Percentiles rank a stretch among this genome's conserved stretches.
Evolutionary conservation across 64 coral and sea anemone genomes (phyloP).

Genomic region (Catalaphyllia jardinei): DNA sequence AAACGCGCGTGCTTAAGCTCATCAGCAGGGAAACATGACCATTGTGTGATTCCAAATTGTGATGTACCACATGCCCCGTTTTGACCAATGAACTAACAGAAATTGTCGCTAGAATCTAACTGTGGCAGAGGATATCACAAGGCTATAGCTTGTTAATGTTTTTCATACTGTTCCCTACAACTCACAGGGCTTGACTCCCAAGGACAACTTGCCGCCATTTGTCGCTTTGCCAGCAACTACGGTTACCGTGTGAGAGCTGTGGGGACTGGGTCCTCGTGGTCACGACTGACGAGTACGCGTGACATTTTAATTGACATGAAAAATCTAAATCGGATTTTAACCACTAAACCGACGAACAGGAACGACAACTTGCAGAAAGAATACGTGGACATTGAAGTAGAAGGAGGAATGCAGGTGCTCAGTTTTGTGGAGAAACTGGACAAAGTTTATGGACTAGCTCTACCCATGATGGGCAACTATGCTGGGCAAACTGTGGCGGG

Average conservation of each 20-base stretch:
- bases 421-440: constrained; percentile 50
- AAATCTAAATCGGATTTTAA: constrained; percentile 34
- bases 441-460: constrained; percentile 26
- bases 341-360: not conserved
- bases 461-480: constrained; percentile 42
- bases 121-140: not conserved
- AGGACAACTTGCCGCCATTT: constrained; percentile 38
- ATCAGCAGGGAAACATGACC: no score
- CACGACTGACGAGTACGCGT: constrained; percentile 41
- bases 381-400: constrained; percentile 63
- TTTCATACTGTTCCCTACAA: not conserved
- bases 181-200: not conserved
- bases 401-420: constrained; percentile 33
- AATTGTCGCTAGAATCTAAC: no score
- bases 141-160: not conserved
- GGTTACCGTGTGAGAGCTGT: constrained; percentile 27
- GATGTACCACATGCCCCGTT: no score
- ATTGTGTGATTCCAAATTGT: no score
- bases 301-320: constrained; percentile 68
- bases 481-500: constrained; percentile 49
- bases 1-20: no score
- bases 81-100: no score
- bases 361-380: constrained; percentile 45
- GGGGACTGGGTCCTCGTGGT: constrained; percentile 50
- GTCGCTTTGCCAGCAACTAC: constrained; percentile 42